These are phyloP conservation scores for Lepidocyrtoides sp. DNA, from an alignment of 2,888 invertebrate species.

Conservation along the genomic window DNA sequence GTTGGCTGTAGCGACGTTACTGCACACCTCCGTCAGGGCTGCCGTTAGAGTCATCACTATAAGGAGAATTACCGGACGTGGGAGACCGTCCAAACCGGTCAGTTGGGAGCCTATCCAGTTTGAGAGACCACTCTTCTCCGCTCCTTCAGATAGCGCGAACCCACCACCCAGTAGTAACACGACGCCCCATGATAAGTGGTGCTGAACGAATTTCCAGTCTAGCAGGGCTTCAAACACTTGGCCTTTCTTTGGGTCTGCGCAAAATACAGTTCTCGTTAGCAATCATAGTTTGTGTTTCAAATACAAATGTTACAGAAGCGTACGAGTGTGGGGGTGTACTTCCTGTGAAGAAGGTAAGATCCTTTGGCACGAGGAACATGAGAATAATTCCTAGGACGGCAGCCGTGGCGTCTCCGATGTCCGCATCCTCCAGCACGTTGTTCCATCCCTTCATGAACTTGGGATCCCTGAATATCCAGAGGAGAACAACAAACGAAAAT, in stretches of 20 bases:
- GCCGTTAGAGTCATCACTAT: slow-evolving; percentile 93
- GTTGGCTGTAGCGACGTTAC: slow-evolving; percentile 96
- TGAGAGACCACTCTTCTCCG: slow-evolving; percentile 93
- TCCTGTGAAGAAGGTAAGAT: slow-evolving; percentile 90
- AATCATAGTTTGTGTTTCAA: too few species aligned
- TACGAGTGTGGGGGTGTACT: too few species aligned
- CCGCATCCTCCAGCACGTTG: slow-evolving; percentile 59
- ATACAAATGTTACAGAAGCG: too few species aligned
- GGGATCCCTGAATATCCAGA: slow-evolving; percentile 74
- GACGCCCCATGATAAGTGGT: slow-evolving; percentile 77
- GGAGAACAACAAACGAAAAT: slow-evolving; percentile 37
- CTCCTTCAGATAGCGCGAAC: slow-evolving; percentile 96
- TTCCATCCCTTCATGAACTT: slow-evolving; percentile 80
- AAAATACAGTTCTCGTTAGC: too few species aligned
- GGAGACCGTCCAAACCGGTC: slow-evolving; percentile 89
- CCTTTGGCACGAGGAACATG: slow-evolving; percentile 94
- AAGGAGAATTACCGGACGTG: slow-evolving; percentile 90
- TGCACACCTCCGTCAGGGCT: slow-evolving; percentile 94
- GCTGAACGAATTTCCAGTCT: slow-evolving; percentile 80
- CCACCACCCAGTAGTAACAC: slow-evolving; percentile 90
- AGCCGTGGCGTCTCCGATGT: slow-evolving; percentile 78
- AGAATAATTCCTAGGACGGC: slow-evolving; percentile 94
- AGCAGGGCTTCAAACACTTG: slow-evolving; percentile 70
- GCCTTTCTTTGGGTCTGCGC: slow-evolving; percentile 45
- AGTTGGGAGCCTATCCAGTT: slow-evolving; percentile 91